Evolutionary conservation across 2,797 vertebrate genomes (phyloP).

Genomic region (Clarias fuscus): DNA sequence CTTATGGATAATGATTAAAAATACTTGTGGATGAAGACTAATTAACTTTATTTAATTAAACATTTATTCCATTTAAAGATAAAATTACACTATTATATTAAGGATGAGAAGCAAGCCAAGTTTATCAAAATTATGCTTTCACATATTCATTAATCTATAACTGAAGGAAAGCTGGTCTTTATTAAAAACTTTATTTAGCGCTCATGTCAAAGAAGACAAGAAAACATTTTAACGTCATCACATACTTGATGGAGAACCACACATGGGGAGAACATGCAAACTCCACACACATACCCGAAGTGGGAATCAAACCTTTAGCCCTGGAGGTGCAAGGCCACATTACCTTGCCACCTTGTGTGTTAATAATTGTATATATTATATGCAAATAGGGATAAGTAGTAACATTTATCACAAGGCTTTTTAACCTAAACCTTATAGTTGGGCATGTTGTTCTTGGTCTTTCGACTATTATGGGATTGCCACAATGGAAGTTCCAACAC

Average conservation of each 20-base stretch:
- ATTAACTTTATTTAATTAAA: background rate
- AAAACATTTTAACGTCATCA: background rate
- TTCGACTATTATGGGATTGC: too few species aligned
- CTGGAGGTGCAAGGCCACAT: too few species aligned
- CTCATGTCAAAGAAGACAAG: background rate
- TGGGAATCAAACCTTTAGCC: too few species aligned
- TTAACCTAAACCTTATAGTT: background rate
- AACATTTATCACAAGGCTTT: background rate
- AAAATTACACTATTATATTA: background rate
- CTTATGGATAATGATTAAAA: background rate
- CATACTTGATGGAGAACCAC: background rate
- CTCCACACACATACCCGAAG: too few species aligned
- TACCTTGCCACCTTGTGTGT: too few species aligned
- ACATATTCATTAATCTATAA: background rate
- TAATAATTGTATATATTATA: background rate
- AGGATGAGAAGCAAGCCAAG: background rate
- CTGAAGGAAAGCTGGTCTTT: background rate
- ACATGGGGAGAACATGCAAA: too few species aligned
- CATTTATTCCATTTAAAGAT: background rate
- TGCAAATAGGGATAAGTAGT: background rate
- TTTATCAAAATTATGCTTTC: background rate
- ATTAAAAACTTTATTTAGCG: background rate
- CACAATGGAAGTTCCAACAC: too few species aligned
- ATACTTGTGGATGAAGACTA: background rate
- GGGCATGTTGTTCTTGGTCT: background rate